Percentiles rank a stretch among this genome's conserved stretches.
Conservation (phyloP, 2,888 invertebrate genomes). For the Philaethria dido region DNA sequence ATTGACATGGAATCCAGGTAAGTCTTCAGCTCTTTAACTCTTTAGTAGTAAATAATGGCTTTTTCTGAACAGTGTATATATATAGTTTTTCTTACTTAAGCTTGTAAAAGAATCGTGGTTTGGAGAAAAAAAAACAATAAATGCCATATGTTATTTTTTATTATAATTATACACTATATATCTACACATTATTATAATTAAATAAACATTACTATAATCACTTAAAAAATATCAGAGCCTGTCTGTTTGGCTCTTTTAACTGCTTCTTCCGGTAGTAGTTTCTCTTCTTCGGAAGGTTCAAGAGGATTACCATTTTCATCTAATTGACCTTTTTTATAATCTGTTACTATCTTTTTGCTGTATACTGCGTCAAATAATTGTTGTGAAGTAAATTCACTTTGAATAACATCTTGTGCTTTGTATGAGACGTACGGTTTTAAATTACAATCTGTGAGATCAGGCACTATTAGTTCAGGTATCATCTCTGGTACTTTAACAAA, state of each 20-base stretch:
- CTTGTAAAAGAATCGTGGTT: too few species aligned
- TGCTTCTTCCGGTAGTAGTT: conserved; percentile 89
- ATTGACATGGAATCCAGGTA: neutral
- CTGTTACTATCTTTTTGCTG: conserved; percentile 89
- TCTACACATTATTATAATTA: conserved; percentile 10
- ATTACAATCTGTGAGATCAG: conserved; percentile 91
- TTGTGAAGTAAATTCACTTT: conserved; percentile 92
- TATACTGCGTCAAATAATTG: conserved; percentile 93
- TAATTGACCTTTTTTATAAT: conserved; percentile 88
- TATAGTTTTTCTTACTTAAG: too few species aligned
- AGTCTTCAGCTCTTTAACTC: too few species aligned
- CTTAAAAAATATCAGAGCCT: conserved; percentile 91
- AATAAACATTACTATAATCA: conserved; percentile 2
- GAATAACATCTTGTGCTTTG: conserved; percentile 88
- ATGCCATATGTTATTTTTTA: neutral
- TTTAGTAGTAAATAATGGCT: too few species aligned
- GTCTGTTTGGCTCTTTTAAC: conserved; percentile 87
- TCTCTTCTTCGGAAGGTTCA: conserved; percentile 89
- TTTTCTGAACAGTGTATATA: too few species aligned
- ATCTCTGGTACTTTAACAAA: conserved; percentile 91
- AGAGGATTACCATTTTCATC: conserved; percentile 86
- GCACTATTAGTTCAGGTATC: conserved; percentile 96
- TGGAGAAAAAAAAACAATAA: conserved; percentile 5
- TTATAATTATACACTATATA: neutral
- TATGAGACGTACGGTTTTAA: conserved; percentile 98